Evolutionary conservation across 2,113 vertebrate species (phyloP).

Genomic region (Orthonyx spaldingii): DNA sequence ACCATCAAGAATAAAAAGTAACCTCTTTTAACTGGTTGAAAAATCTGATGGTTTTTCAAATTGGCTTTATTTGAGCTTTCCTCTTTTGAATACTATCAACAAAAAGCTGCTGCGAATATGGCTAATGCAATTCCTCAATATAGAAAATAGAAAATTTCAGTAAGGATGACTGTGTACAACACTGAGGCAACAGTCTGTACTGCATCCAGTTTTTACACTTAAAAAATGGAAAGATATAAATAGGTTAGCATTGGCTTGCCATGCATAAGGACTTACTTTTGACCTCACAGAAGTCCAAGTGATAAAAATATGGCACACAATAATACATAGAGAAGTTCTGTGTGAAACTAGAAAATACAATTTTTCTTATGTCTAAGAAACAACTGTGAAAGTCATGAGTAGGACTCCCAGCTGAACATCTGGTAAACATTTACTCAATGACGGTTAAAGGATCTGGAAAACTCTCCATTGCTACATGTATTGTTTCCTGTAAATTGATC

Average conservation of each 20-base stretch:
- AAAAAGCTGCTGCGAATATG: not conserved
- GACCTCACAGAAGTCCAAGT: not conserved
- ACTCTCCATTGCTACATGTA: not conserved
- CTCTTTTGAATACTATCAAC: not conserved
- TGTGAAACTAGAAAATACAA: not conserved
- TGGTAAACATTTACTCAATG: constrained; percentile 9
- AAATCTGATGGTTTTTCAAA: not conserved
- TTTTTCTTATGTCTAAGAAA: not conserved
- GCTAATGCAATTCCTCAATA: not conserved
- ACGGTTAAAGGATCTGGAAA: not conserved
- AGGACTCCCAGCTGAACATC: not conserved
- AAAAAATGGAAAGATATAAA: not conserved
- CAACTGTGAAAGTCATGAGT: not conserved
- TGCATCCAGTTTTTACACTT: not conserved
- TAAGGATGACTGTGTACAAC: not conserved
- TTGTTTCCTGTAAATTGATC: not conserved
- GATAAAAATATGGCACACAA: not conserved
- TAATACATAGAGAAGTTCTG: not conserved
- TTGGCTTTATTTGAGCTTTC: not conserved
- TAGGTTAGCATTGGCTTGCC: not conserved
- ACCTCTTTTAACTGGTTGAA: not conserved
- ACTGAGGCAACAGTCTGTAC: fast-evolving
- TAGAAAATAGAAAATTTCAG: not conserved
- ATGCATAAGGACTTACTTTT: not conserved
- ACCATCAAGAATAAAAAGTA: not conserved